Percentiles rank a stretch among this genome's conserved stretches.
Evolutionary conservation across 2,797 vertebrate genomes (phyloP).

Genomic region (Vireo griseus): DNA sequence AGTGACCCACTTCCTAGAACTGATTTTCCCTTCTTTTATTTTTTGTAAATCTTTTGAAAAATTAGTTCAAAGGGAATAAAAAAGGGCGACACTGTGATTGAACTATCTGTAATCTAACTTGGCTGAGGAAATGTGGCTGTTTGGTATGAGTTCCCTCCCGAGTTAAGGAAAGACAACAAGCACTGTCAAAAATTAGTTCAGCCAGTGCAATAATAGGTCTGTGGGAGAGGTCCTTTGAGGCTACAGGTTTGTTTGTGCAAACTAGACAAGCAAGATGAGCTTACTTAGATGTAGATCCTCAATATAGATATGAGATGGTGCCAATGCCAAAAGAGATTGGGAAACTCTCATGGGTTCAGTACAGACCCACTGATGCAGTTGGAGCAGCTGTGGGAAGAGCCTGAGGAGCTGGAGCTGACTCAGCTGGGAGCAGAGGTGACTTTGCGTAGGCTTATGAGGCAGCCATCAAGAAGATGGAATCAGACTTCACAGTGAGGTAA

Average conservation of each 20-base stretch:
- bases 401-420: not conserved
- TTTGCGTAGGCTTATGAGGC: rapidly evolving
- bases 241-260: not conserved
- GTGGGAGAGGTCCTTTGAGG: not conserved
- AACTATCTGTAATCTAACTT: not conserved
- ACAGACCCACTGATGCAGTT: not conserved
- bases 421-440: not conserved
- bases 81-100: not conserved
- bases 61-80: not conserved
- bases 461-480: not conserved
- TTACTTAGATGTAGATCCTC: not conserved
- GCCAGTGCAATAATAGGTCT: not conserved
- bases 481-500: not conserved
- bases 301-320: not conserved
- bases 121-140: not conserved
- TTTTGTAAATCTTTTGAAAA: not conserved
- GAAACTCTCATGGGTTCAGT: not conserved
- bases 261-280: not conserved
- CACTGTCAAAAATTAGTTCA: not conserved
- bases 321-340: not conserved
- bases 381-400: not conserved
- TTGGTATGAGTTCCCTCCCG: not conserved
- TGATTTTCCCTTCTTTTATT: not conserved
- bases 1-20: not conserved
- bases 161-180: not conserved